Evolutionary conservation across 2,888 invertebrate species (phyloP).

Genomic region (Hypsopygia costalis): DNA sequence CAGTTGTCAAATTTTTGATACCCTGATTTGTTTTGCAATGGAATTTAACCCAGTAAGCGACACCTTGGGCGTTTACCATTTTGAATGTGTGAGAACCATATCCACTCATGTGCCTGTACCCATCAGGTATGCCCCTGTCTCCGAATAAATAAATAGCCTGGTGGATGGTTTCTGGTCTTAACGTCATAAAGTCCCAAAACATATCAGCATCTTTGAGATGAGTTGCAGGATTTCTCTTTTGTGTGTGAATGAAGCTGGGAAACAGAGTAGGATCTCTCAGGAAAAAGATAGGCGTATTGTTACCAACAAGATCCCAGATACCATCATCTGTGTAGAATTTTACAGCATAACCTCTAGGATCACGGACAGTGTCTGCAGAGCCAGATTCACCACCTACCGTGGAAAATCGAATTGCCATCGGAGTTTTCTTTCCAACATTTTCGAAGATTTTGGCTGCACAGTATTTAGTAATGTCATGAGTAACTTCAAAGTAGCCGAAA

Average conservation of each 20-base stretch:
- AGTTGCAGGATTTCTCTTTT: constrained; percentile 96
- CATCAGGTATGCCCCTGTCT: constrained; percentile 96
- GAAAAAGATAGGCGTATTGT: constrained; percentile 96
- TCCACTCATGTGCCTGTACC: constrained; percentile 96
- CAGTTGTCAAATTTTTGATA: constrained; percentile 87
- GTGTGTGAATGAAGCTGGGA: constrained; percentile 97
- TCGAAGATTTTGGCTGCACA: constrained; percentile 89
- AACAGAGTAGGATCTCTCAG: constrained; percentile 94
- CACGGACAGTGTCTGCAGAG: constrained; percentile 94
- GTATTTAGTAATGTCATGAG: constrained; percentile 91
- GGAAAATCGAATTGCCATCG: constrained; percentile 89
- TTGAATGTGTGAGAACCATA: constrained; percentile 98
- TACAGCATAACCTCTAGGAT: constrained; percentile 95
- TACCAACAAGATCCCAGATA: constrained; percentile 96
- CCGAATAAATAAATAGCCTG: constrained; percentile 92
- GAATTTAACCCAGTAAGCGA: constrained; percentile 93
- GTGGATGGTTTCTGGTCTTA: constrained; percentile 93
- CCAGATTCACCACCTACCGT: constrained; percentile 95
- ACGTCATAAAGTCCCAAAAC: constrained; percentile 97
- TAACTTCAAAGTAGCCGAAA: constrained; percentile 93
- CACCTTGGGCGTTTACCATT: constrained; percentile 88
- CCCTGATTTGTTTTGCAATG: constrained; percentile 96
- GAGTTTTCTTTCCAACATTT: constrained; percentile 88
- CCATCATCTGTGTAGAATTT: constrained; percentile 97
- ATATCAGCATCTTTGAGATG: constrained; percentile 95